Base-by-base conservation (phyloP, 1,140 invertebrate genomes). In the Drosophila lacertosa region DNA sequence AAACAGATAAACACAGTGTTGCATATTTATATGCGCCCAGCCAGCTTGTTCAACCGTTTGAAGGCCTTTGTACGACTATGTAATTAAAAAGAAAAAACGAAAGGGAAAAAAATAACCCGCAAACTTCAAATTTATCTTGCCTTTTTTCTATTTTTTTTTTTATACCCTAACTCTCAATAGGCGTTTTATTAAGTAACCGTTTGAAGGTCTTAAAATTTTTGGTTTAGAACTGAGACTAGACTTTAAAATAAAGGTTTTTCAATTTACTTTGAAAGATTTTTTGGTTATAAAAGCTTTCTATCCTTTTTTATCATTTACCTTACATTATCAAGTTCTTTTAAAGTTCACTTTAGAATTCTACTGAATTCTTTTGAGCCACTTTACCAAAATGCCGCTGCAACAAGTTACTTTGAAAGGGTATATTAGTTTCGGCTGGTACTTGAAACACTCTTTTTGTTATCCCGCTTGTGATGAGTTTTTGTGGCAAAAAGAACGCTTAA, bases 401-500 rank as follows among this genome's bases (percentile, higher is more conserved):
- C 40, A 22, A 58, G 40, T 45, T 29, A n/a, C 13, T 22, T 47
- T 2, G 26, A 7, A 7, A 62, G 48, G 59, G 60, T 50, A 64
- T 65, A 22, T 20, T n/a, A 26, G 18, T 13, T 26, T 15, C 35
- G 44, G 10, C 26, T 6, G 24, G 59, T n/a, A 16, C n/a, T 7
- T 16, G 39, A 37, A 20, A 26, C 45, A 45, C 13, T 22, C n/a
- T 32, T 72, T 78, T 65, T 58, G 60, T 53, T 20, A 22, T 29
- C 59, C 16, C 35, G 24, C 44, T 35, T 22, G 35, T 32, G 54
- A 63, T 51, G 67, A 45, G 44, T 55, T 67, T 64, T 58, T 55
- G 48, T 60, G 72, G 64, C 62, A 63, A 59, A 63, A 50, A 60
- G 57, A 78, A 78, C 71, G 82, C 82, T 78, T 73, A 67, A 88